Percentiles rank a stretch among this genome's conserved stretches.
Evolutionary conservation across 1,140 invertebrate genomes (phyloP).

Genomic region (Oppia nitens): DNA sequence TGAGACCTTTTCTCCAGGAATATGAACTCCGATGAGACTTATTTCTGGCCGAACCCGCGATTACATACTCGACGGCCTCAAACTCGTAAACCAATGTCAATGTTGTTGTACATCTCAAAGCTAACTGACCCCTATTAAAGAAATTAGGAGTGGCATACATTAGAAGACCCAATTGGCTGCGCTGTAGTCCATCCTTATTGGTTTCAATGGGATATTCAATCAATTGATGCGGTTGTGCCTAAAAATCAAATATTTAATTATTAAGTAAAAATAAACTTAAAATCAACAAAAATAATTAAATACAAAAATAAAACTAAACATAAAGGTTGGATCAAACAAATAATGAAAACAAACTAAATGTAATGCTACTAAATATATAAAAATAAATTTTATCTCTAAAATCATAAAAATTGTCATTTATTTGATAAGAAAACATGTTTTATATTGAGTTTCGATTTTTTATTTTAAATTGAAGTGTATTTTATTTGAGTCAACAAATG

Average conservation of each 20-base stretch:
- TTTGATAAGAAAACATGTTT: too few species aligned
- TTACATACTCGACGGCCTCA: constrained; percentile 4
- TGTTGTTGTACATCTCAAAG: constrained; percentile 10
- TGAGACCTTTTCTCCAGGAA: neutral
- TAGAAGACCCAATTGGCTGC: constrained; percentile 2
- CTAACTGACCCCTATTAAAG: constrained; percentile 7
- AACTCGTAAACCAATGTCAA: constrained; percentile 3
- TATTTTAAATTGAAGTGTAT: too few species aligned
- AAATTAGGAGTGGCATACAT: neutral
- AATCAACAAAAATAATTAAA: neutral
- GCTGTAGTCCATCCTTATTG: neutral
- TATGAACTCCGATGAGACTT: neutral
- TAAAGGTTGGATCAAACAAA: too few species aligned
- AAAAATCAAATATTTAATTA: neutral
- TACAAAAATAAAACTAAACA: neutral
- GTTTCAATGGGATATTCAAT: neutral
- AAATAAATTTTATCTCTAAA: too few species aligned
- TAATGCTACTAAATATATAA: too few species aligned
- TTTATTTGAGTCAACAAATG: too few species aligned
- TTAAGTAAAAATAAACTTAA: neutral
- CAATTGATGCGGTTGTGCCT: neutral
- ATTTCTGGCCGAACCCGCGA: constrained; percentile 1
- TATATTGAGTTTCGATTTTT: too few species aligned
- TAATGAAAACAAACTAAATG: too few species aligned
- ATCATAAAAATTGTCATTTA: too few species aligned